Base-by-base conservation (phyloP, 2,888 invertebrate genomes). In the Itoplectis maculator region DNA sequence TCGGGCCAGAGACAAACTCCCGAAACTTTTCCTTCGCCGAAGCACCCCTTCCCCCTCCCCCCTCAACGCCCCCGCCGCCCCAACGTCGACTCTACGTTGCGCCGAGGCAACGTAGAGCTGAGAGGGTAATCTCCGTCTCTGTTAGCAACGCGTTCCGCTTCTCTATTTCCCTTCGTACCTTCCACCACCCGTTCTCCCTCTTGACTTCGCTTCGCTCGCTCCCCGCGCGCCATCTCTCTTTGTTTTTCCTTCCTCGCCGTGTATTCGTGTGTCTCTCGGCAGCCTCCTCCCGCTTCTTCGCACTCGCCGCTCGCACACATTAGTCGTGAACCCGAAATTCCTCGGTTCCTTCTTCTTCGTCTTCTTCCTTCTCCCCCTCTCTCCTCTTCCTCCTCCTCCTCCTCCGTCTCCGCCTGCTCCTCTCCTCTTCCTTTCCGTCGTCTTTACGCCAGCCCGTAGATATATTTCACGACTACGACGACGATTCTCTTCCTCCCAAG, bases 1-100 rank as follows among this genome's bases (percentile, higher is more conserved):
- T 66, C 56, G 51, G 66, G 70, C 70, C 72, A 65, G 73, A 75
- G 82, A 76, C 81, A 84, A 84, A 84, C 84, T 84, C 75, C 75
- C 45, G 18, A 84, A 84, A 84, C 70, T 84, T 84, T 84, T 84
- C 73, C 81, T 74, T 81, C 83, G 59, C 45, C 61, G 54, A 75
- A 47, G 61, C 47, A n/a, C 20, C 63, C 79, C 79, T 81, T 79
- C 69, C 75, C 72, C 72, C 73, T 66, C 47, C 59, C 23, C 47
- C 49, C 59, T n/a, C n/a, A n/a, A 72, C 66, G 37, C 73, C 76
- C 68, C 63, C 56, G 20, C 40, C 37, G 29, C 45, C 15, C 20
- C 63, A 23, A 56, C 63, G 45, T 45, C 75, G 20, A 47, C 35
- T 5, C 29, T 29, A 29, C 29, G 13, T 54, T 40, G 15, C 18